Percentiles rank a stretch among this genome's conserved stretches.
Evolutionary conservation across 1,140 invertebrate genomes (phyloP).

Genomic region (Ladona fulva): DNA sequence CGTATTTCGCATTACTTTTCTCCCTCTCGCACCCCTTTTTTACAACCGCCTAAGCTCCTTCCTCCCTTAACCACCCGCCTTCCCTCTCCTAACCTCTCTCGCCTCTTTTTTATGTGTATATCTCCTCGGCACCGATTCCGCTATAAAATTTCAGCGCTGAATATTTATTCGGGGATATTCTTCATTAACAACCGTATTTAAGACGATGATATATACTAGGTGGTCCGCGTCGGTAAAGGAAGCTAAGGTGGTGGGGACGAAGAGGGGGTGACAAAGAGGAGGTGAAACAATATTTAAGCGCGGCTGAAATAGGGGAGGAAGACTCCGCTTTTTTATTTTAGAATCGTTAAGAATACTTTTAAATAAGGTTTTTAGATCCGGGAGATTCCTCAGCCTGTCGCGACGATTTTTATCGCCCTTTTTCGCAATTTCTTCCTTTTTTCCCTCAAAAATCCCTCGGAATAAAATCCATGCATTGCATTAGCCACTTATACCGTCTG

Average conservation of each 20-base stretch:
- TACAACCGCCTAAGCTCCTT: constrained; percentile 1
- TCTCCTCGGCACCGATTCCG: neutral
- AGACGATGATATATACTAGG: constrained; percentile 6
- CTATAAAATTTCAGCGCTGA: neutral
- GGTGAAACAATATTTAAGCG: neutral
- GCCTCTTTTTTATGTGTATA: neutral
- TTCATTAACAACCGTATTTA: constrained; percentile 10
- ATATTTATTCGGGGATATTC: constrained; percentile 10
- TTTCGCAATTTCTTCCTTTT: too few species aligned
- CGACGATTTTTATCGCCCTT: neutral
- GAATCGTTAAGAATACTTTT: constrained; percentile 10
- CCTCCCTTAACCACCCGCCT: neutral
- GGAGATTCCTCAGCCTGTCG: neutral
- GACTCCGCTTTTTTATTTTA: neutral
- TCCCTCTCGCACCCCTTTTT: constrained; percentile 5
- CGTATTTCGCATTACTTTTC: constrained; percentile 4
- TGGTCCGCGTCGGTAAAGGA: neutral
- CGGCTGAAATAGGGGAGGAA: neutral
- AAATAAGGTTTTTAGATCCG: neutral
- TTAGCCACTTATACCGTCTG: neutral
- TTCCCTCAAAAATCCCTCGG: neutral
- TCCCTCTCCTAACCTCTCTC: neutral
- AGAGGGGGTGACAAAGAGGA: neutral
- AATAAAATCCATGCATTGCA: constrained; percentile 6
- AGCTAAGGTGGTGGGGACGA: neutral